phyloP scores from a whole-genome alignment of 2,888 invertebrate species.

The Clistopyga incitator region DNA sequence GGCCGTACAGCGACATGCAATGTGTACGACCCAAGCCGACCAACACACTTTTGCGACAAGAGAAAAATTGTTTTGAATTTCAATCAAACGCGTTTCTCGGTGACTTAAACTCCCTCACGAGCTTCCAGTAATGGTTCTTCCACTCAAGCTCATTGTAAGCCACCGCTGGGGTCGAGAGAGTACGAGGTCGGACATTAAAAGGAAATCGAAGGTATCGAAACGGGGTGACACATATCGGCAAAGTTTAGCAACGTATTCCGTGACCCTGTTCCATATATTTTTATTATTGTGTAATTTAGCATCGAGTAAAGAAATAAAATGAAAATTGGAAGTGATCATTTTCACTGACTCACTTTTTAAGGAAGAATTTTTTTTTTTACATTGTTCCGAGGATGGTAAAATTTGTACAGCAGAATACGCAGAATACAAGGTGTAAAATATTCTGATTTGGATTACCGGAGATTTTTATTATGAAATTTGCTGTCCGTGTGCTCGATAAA shows the following conservation, averaged over 20 bases:
- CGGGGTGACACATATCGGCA: neutral
- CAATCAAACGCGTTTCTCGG: constrained; percentile 46
- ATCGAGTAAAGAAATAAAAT: too few species aligned
- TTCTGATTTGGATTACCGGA: neutral
- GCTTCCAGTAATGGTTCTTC: neutral
- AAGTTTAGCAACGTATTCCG: neutral
- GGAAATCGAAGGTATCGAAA: constrained; percentile 31
- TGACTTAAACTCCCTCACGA: constrained; percentile 9
- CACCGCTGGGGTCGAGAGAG: neutral
- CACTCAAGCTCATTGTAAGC: neutral
- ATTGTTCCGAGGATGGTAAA: too few species aligned
- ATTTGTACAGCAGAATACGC: neutral
- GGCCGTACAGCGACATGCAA: constrained; percentile 25
- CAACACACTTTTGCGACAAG: constrained; percentile 44
- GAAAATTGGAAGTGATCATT: too few species aligned
- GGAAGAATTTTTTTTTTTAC: too few species aligned
- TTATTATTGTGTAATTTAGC: neutral
- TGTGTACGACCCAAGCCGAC: constrained; percentile 30
- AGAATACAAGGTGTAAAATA: constrained; percentile 3
- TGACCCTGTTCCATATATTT: constrained; percentile 2
- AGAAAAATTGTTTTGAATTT: constrained; percentile 62
- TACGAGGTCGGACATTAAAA: constrained; percentile 20
- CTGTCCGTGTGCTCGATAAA: neutral
- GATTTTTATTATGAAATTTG: neutral
- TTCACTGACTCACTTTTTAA: too few species aligned